These are phyloP conservation scores for Sisor rabdophorus DNA, from an alignment of 2,113 vertebrate species.

Conservation along the genomic window DNA sequence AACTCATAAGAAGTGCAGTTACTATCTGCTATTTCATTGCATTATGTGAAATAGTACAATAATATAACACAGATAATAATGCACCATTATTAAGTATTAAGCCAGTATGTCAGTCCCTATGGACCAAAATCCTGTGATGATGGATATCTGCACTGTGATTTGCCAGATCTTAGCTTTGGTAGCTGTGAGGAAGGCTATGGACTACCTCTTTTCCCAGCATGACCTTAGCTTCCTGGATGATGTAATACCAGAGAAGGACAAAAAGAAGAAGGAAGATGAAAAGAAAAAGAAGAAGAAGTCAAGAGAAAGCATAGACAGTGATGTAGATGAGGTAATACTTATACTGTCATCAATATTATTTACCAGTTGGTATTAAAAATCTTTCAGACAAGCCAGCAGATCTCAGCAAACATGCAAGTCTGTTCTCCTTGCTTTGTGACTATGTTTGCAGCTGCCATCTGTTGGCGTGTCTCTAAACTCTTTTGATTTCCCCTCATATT, in stretches of 20 bases:
- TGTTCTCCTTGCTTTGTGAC: too few relatives aligned
- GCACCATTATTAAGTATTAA: too few relatives aligned
- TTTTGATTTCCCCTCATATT: background rate
- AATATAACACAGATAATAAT: background rate
- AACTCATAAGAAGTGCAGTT: background rate
- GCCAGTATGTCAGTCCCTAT: background rate
- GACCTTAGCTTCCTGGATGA: constrained; percentile 96
- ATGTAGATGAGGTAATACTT: constrained; percentile 87
- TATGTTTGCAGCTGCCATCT: too few relatives aligned
- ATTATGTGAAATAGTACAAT: background rate
- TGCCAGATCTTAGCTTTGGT: constrained; percentile 93
- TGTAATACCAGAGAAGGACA: constrained; percentile 98
- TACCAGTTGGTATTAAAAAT: background rate
- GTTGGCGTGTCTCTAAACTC: too few relatives aligned
- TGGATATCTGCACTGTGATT: constrained; percentile 10
- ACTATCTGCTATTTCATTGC: background rate
- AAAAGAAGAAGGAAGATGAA: constrained; percentile 98
- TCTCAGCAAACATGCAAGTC: too few relatives aligned
- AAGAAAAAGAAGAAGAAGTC: constrained; percentile 94
- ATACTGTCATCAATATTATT: background rate
- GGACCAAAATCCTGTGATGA: background rate
- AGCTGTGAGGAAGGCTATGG: constrained; percentile 94
- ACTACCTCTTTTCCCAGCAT: constrained; percentile 94
- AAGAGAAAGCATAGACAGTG: constrained; percentile 82
- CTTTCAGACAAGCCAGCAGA: too few relatives aligned